Base-by-base conservation (phyloP, 2,113 vertebrate genomes). In the Lampris incognitus region DNA sequence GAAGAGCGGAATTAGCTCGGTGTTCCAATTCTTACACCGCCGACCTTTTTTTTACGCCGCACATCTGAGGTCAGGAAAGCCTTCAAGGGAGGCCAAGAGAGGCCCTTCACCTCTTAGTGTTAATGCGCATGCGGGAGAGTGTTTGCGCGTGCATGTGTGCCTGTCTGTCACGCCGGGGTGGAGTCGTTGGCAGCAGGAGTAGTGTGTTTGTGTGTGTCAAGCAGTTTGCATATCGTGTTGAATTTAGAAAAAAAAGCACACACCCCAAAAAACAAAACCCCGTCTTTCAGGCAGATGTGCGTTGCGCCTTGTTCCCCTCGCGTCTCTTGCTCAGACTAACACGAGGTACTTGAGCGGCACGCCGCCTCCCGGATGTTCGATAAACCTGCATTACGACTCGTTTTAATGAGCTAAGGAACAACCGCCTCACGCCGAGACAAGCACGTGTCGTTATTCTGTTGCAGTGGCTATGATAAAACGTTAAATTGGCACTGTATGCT, bases 341-440 rank as follows among this genome's bases (percentile, higher is more conserved):
- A 38, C 51, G 82, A 74, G 88, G 89, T 90, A 87, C 85, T 90
- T 86, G 64, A 85, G 82, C 69, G 8, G 78, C 87, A 78, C 71
- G 81, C 84, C 72, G 85, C 90, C 84, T 88, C 84, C 79, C 84
- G 71, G 78, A 69, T 78, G 76, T 82, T 78, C 66, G 72, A 75
- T 81, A 78, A 82, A 81, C 36, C 54, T 65, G 68, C 82, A 82
- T 89, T 74, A 72, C 62, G 86, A 72, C 61, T 84, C 11, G 48
- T 81, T 88, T 79, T 88, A 83, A 81, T 58, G 85, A 90, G 85
- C 88, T 75, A 66, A 81, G 79, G 84, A 87, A 87, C 84, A 83
- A 88, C 84, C 9, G 80, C 80, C 69, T 88, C 76, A 40, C 84
- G 74, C 75, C 67, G 79, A 85, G 77, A 79, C 65, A 69, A 81